Evolutionary conservation across 2,797 vertebrate genomes (phyloP), one percentile per base, ranked within the genome.

Genomic region (Aphelocoma californica): DNA sequence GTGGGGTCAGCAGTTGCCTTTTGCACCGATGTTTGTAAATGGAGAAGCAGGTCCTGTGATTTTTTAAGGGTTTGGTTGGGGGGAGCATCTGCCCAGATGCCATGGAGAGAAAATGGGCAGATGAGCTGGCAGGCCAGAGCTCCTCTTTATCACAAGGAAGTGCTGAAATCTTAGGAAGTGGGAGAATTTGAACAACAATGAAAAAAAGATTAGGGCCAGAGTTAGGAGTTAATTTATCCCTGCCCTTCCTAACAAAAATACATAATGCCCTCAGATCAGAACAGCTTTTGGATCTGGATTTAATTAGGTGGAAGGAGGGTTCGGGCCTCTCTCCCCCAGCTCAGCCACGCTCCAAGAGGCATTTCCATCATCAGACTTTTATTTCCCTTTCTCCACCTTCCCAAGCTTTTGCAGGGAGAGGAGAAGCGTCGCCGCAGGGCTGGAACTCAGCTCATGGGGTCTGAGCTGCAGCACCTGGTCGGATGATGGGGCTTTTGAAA

Each of bases 181-280:
- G 47, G 44, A 83, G 60, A 83, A 77, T 75, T 87, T 36, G 18
- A 85, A 81, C 74, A 74, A 72, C 73, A 65, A 34, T 36, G 42
- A 56, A 26, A 31, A 60, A 66, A 67, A 92, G 9, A 75, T 88
- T 51, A 78, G 45, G 28, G 38, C 58, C 36, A 2, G 42, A 91
- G 65, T 47, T 54, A 62, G 38, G 72, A 95, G 73, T 36, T 70
- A n/a, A 38, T 85, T 87, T 66, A 47, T 88, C 72, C 82, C 93
- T 90, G 67, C 32, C 60, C 56, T 94, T 92, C 75, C 80, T 32
- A 77, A 83, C 82, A 88, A 72, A 95, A 92, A 57, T 21, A 38
- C 67, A 72, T 54, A 17, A 38, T 72, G 60, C 82, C 34, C 34
- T 82, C 0, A 0, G 62, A 70, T 87, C 70, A 15, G 84, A 53